Evolutionary conservation across 2,113 vertebrate genomes (phyloP).

Genomic region (Regulus satrapa): DNA sequence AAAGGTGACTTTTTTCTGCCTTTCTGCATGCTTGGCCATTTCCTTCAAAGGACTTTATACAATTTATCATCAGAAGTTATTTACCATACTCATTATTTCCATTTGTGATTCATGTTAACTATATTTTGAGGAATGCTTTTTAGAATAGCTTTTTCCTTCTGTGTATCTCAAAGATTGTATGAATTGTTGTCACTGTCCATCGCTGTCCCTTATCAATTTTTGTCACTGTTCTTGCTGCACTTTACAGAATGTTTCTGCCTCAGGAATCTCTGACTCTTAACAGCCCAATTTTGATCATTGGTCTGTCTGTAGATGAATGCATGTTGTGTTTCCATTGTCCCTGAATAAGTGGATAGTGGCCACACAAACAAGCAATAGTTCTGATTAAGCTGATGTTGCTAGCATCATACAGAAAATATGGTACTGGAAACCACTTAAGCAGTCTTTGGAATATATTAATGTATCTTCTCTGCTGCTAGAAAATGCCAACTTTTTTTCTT

Average conservation of each 20-base stretch:
- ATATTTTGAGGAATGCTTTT: background rate
- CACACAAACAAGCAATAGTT: background rate
- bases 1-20: slow-evolving; percentile 91
- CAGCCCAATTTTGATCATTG: background rate
- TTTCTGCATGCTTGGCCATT: slow-evolving; percentile 69
- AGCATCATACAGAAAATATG: background rate
- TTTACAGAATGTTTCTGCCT: background rate
- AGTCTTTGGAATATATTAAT: background rate
- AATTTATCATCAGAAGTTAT: slow-evolving; percentile 25
- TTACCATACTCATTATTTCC: background rate
- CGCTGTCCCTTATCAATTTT: background rate
- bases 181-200: background rate
- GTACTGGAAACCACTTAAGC: background rate
- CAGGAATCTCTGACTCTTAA: background rate
- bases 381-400: background rate
- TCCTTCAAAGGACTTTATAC: slow-evolving; percentile 35
- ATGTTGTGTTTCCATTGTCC: background rate
- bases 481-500: background rate
- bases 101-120: background rate
- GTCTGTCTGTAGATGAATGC: background rate
- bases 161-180: background rate
- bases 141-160: background rate
- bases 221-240: background rate
- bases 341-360: background rate
- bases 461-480: background rate